A percentile compares a stretch with the other conserved stretches of the same genome.
These are phyloP conservation scores for Haliclystus octoradiatus DNA, from an alignment of 30 jellyfish, hydroid and myxozoan species.

Conservation along the genomic window DNA sequence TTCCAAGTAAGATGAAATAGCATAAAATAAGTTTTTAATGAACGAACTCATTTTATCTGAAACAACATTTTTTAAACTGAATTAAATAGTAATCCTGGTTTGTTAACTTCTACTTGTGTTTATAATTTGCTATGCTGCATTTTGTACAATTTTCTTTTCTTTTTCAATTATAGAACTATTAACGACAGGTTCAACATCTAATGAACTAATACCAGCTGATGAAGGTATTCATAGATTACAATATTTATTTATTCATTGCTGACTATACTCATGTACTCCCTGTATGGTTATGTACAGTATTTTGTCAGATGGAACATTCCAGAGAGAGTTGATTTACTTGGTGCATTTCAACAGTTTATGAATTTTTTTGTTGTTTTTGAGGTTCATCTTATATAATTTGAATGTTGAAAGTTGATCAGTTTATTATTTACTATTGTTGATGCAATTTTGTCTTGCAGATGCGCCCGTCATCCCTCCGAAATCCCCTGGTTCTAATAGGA, in stretches of 20 bases:
- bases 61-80: no score
- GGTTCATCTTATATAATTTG: background rate
- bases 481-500: background rate
- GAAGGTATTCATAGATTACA: background rate
- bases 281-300: no score
- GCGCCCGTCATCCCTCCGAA: background rate
- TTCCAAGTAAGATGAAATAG: no score
- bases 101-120: no score
- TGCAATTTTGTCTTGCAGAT: background rate
- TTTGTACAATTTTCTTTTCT: background rate
- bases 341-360: background rate
- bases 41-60: no score
- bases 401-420: background rate
- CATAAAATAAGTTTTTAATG: no score
- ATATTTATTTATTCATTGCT: background rate
- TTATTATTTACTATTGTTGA: background rate
- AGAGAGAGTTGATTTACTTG: no score
- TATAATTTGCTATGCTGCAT: no score
- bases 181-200: background rate
- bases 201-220: background rate
- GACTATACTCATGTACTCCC: no score
- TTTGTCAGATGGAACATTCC: no score
- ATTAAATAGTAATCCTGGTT: no score
- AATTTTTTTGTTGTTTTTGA: background rate
- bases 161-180: no score